Percentiles rank a stretch among this genome's conserved stretches.
Evolutionary conservation across 2,113 vertebrate species (phyloP).

Genomic region (Xiphophorus maculatus): DNA sequence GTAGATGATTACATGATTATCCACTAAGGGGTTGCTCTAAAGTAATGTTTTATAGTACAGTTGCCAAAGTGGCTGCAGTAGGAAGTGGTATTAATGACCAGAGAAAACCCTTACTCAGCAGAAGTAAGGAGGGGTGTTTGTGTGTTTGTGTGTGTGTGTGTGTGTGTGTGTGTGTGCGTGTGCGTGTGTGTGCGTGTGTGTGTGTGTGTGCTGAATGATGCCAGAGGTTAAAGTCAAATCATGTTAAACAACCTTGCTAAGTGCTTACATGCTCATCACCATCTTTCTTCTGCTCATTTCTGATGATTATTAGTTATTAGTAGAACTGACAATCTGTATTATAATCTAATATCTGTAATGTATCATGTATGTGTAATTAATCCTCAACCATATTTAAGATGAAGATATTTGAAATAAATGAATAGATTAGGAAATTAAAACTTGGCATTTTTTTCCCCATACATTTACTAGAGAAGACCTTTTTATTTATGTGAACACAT

Average conservation of each 20-base stretch:
- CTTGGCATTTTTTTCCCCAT: no score
- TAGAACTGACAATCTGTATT: not conserved
- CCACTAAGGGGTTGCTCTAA: not conserved
- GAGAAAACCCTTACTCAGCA: not conserved
- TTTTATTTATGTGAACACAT: not conserved
- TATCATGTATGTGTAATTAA: no score
- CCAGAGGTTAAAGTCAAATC: not conserved
- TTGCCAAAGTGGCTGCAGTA: not conserved
- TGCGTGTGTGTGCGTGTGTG: not conserved
- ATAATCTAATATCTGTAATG: not conserved
- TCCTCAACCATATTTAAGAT: no score
- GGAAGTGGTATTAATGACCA: not conserved
- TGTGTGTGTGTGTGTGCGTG: not conserved
- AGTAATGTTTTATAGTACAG: not conserved
- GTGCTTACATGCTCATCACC: not conserved
- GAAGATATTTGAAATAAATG: no score
- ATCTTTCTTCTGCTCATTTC: not conserved
- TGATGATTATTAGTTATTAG: not conserved
- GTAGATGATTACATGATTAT: not conserved
- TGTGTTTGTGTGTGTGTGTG: not conserved
- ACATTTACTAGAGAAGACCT: no score
- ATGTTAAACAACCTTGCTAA: not conserved
- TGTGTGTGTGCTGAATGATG: not conserved
- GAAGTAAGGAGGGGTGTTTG: not conserved
- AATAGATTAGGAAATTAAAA: no score